A percentile compares a stretch with the other conserved stretches of the same genome.
phyloP scores from a whole-genome alignment of 2,113 vertebrate species.

The Acinonyx jubatus region DNA sequence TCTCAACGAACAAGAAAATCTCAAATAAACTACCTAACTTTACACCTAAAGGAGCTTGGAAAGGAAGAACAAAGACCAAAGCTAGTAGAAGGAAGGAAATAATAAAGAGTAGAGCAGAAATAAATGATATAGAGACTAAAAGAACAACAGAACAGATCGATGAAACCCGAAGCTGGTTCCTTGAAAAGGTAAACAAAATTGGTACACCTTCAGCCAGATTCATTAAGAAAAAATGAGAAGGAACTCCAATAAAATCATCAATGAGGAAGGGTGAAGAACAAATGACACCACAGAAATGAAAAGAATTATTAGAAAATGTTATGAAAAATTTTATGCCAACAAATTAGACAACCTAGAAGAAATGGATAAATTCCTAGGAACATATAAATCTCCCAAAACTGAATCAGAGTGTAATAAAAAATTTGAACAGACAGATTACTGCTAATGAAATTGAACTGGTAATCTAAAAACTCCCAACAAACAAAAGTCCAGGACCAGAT shows the following conservation, averaged over 20 bases:
- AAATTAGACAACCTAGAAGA: background rate
- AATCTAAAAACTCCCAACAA: background rate
- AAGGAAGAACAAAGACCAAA: background rate
- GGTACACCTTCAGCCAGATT: background rate
- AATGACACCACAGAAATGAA: background rate
- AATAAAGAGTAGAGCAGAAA: background rate
- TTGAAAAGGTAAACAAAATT: background rate
- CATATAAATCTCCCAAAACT: background rate
- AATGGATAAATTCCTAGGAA: background rate
- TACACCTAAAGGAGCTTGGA: background rate
- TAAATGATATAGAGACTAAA: background rate
- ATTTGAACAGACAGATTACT: background rate
- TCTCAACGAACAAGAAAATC: background rate
- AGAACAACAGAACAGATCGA: background rate
- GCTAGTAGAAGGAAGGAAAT: background rate
- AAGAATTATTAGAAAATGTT: background rate
- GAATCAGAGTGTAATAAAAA: background rate
- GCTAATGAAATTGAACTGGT: background rate
- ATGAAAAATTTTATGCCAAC: background rate
- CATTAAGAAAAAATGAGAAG: background rate
- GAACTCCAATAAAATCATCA: background rate
- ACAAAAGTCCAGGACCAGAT: background rate
- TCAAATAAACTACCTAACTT: background rate
- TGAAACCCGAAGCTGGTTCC: background rate
- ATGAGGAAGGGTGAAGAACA: background rate